Evolutionary conservation across 1,140 invertebrate species (phyloP).

Genomic region (Meloidogyne exigua): DNA sequence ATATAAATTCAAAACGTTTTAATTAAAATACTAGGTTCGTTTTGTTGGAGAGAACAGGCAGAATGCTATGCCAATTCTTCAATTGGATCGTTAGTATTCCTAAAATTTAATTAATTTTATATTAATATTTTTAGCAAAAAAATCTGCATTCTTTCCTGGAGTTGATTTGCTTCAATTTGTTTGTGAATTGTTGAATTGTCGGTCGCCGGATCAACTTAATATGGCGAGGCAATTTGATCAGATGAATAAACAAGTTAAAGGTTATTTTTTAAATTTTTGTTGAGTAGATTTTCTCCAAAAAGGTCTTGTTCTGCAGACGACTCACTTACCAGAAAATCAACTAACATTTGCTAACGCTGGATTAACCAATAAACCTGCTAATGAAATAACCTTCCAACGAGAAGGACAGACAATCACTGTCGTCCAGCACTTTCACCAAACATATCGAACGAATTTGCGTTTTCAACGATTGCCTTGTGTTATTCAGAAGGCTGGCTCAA

Average conservation of each 20-base stretch:
- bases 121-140: slow-evolving; percentile 31
- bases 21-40: not conserved
- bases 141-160: slow-evolving; percentile 36
- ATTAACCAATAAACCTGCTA: slow-evolving; percentile 3
- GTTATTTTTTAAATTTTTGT: slow-evolving; percentile 3
- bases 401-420: slow-evolving; percentile 18
- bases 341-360: slow-evolving; percentile 6
- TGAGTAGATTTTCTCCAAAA: not conserved
- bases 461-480: slow-evolving; percentile 26
- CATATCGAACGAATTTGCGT: slow-evolving; percentile 1
- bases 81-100: slow-evolving; percentile 29
- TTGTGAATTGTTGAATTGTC: slow-evolving; percentile 4
- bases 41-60: slow-evolving; percentile 26
- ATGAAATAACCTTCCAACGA: slow-evolving; percentile 21
- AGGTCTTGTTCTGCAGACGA: slow-evolving; percentile 12
- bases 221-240: not conserved
- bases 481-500: slow-evolving; percentile 10
- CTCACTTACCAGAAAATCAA: slow-evolving; percentile 1
- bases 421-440: slow-evolving; percentile 16
- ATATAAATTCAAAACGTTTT: too few relatives aligned
- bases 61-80: slow-evolving; percentile 22
- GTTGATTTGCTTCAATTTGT: slow-evolving; percentile 8
- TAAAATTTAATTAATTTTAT: slow-evolving; percentile 3
- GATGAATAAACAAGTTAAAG: slow-evolving; percentile 35
- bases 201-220: not conserved